Base-by-base conservation (phyloP, 1,140 invertebrate genomes). In the Adoxophyes honmai region DNA sequence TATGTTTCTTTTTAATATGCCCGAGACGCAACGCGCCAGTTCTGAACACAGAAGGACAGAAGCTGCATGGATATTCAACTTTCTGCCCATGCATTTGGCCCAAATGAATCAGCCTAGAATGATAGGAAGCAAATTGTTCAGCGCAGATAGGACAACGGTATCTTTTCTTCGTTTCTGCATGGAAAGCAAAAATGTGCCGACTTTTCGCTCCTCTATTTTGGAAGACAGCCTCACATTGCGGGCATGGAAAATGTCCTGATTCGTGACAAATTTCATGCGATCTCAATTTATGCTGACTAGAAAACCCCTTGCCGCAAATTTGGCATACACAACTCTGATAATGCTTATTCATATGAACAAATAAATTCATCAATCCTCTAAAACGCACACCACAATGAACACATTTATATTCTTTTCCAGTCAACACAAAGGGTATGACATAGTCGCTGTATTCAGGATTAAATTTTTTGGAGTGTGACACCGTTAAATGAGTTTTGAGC, bases 211-310 rank as follows among this genome's bases (percentile, higher is more conserved):
- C 65, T 1, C 73, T 58, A 61, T 68, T 81, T 1, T 53, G 14
- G 52, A 84, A 96, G 0, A 91, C 91, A 66, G 95, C 94, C 9
- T 90, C 90, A 73, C 96, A 97, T 34, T 94, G 91, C 39, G 94
- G 92, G 75, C 96, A 97, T 48, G 92, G 90, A 68, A 94, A 95
- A 13, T 73, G 33, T 4, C 78, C 81, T 1, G 54, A 53, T 10
- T 78, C 76, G 36, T 94, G 92, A 34, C 89, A 85, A 55, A 89
- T 90, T n/a, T 82, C 61, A 53, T 91, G 91, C 2, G 85, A 73
- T 10, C 86, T 78, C 11, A 91, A 74, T 52, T 90, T 88, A n/a
- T 89, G 87, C 57, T 88, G 87, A 4, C 81, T 78, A 0, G 90
- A 92, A 78, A 90, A 93, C 64, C 75, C 87, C 52, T 92, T 91